These are phyloP conservation scores for Pseudochirops cupreus DNA, from an alignment of 2,797 vertebrate genomes.

Conservation along the genomic window DNA sequence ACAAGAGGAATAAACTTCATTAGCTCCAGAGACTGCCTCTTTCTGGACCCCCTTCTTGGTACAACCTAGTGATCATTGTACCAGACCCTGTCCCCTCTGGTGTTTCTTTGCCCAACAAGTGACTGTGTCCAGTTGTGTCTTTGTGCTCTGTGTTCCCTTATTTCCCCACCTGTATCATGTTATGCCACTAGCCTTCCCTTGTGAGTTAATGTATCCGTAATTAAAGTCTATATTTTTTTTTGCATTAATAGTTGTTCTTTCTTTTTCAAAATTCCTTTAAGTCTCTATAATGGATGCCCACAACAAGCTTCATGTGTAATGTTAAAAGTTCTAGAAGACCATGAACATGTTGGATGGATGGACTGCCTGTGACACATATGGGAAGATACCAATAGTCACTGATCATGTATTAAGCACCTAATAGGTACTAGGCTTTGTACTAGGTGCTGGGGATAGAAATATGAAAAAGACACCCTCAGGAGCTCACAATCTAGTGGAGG, in stretches of 20 bases:
- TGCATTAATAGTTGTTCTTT: neutral
- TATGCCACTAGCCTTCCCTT: neutral
- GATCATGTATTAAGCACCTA: neutral
- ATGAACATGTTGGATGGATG: neutral
- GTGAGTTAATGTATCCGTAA: neutral
- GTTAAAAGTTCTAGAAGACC: neutral
- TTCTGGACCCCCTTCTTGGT: neutral
- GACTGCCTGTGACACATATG: neutral
- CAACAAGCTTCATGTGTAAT: neutral
- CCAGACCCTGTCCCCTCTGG: neutral
- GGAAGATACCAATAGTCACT: neutral
- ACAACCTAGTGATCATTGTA: neutral
- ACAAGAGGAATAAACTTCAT: neutral
- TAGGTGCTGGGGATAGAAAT: neutral
- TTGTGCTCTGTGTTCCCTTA: neutral
- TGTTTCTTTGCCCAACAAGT: neutral
- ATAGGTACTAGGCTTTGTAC: rapidly evolving
- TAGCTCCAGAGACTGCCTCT: neutral
- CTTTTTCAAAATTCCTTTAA: neutral
- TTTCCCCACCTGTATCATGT: neutral
- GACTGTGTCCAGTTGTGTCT: neutral
- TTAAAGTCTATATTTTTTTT: neutral
- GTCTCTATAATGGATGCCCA: neutral
- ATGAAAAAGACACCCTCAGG: neutral
- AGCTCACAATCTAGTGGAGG: neutral